Conservation (phyloP, 2,888 invertebrate genomes). For the Sarcophaga caerulescens region DNA sequence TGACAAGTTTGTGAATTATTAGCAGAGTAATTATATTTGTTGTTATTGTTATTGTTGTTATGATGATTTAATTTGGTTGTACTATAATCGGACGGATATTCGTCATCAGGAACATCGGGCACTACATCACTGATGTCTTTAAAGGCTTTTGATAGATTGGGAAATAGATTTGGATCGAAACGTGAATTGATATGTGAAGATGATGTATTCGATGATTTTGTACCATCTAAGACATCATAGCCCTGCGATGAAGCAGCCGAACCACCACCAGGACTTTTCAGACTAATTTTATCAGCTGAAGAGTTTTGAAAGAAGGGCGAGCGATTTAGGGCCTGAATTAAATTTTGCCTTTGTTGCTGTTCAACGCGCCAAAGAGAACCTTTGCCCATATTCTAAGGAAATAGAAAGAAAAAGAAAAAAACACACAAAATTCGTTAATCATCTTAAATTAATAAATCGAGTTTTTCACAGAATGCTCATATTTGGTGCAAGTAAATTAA, state of each 20-base stretch:
- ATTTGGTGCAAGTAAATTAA: no score
- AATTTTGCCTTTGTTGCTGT: slow-evolving; percentile 93
- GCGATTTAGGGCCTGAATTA: slow-evolving; percentile 93
- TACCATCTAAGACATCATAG: slow-evolving; percentile 72
- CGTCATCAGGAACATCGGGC: slow-evolving; percentile 74
- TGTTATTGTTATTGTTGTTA: slow-evolving; percentile 58
- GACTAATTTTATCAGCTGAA: slow-evolving; percentile 82
- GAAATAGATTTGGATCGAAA: slow-evolving; percentile 91
- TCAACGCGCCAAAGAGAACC: slow-evolving; percentile 98
- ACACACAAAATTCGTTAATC: not conserved
- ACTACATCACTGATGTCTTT: slow-evolving; percentile 74
- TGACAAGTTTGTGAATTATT: slow-evolving; percentile 53
- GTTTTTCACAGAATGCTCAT: no score
- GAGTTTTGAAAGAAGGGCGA: slow-evolving; percentile 90
- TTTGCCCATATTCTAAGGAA: slow-evolving; percentile 91
- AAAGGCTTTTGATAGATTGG: slow-evolving; percentile 87
- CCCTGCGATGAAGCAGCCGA: slow-evolving; percentile 67
- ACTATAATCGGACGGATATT: slow-evolving; percentile 76
- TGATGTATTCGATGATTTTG: slow-evolving; percentile 71
- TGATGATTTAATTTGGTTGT: slow-evolving; percentile 70
- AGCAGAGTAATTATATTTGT: slow-evolving; percentile 52
- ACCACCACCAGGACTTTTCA: slow-evolving; percentile 74
- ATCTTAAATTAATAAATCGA: no score
- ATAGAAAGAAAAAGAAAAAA: slow-evolving; percentile 63
- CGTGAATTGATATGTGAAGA: slow-evolving; percentile 73